Conservation (phyloP, 2,888 invertebrate genomes). For the Drosophila seclusa region DNA sequence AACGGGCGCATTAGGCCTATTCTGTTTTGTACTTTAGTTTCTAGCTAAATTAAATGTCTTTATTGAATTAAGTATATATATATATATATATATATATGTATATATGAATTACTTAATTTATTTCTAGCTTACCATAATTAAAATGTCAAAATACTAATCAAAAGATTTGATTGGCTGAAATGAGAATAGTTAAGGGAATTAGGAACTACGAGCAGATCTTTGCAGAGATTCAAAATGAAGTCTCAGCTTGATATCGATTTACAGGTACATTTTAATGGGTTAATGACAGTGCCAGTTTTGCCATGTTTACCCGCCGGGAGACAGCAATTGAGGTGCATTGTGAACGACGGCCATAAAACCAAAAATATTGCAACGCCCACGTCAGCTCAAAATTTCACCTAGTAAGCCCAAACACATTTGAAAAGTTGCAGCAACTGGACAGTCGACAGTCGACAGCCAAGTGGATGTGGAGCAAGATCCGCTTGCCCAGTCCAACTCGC, state of each 20-base stretch:
- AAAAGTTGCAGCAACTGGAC: constrained; percentile 47
- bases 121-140: not conserved
- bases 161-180: not conserved
- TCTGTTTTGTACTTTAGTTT: not conserved
- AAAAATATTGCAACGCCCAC: constrained; percentile 73
- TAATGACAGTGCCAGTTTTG: constrained; percentile 50
- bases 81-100: not conserved
- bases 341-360: constrained; percentile 59
- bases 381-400: constrained; percentile 70
- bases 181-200: constrained; percentile 1
- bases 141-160: not conserved
- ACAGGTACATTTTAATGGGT: constrained; percentile 48
- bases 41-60: not conserved
- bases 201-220: not conserved
- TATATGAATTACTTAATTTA: not conserved
- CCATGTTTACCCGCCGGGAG: constrained; percentile 45
- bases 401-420: constrained; percentile 55
- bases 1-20: not conserved
- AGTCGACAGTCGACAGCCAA: constrained; percentile 38
- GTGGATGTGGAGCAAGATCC: constrained; percentile 69
- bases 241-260: constrained; percentile 42
- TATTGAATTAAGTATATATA: not conserved
- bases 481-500: constrained; percentile 46
- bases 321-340: constrained; percentile 60
- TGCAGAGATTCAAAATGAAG: constrained; percentile 15